Percentiles rank a stretch among this genome's conserved stretches.
Evolutionary conservation across 2,113 vertebrate species (phyloP).

Genomic region (Lampris incognitus): DNA sequence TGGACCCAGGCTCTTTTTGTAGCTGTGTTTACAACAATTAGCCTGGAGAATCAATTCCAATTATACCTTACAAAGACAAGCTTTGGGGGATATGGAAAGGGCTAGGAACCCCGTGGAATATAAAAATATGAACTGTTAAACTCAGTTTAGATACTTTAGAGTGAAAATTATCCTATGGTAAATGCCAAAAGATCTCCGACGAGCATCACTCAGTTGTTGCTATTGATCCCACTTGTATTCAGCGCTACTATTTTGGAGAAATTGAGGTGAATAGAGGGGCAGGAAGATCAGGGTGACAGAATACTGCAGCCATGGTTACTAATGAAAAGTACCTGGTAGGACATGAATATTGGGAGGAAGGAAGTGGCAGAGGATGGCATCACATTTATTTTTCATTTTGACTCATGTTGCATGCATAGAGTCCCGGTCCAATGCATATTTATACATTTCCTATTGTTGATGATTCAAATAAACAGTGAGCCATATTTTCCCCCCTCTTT

Average conservation of each 20-base stretch:
- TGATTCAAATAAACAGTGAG: constrained; percentile 23
- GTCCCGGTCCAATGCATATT: neutral
- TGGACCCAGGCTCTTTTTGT: constrained; percentile 23
- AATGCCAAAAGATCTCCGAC: constrained; percentile 60
- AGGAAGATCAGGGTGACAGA: constrained; percentile 37
- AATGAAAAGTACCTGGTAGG: neutral
- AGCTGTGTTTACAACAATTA: constrained; percentile 56
- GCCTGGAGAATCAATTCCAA: constrained; percentile 59
- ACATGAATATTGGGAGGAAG: constrained; percentile 6
- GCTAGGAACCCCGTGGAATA: constrained; percentile 28
- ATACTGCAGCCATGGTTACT: constrained; percentile 15
- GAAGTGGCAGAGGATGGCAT: neutral
- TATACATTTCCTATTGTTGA: neutral
- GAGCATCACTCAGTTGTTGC: constrained; percentile 67
- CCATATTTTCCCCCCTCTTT: constrained; percentile 9
- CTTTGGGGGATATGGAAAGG: constrained; percentile 32
- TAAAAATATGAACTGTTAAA: constrained; percentile 36
- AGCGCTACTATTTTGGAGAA: constrained; percentile 47
- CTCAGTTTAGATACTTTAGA: constrained; percentile 38
- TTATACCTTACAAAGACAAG: constrained; percentile 34
- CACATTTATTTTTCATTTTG: constrained; percentile 11
- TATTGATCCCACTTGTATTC: constrained; percentile 71
- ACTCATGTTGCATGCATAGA: constrained; percentile 11
- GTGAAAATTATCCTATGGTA: constrained; percentile 57
- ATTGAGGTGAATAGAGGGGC: constrained; percentile 32